phyloP scores from a whole-genome alignment of 2,797 vertebrate genomes.

The Anolis apletophallus region DNA sequence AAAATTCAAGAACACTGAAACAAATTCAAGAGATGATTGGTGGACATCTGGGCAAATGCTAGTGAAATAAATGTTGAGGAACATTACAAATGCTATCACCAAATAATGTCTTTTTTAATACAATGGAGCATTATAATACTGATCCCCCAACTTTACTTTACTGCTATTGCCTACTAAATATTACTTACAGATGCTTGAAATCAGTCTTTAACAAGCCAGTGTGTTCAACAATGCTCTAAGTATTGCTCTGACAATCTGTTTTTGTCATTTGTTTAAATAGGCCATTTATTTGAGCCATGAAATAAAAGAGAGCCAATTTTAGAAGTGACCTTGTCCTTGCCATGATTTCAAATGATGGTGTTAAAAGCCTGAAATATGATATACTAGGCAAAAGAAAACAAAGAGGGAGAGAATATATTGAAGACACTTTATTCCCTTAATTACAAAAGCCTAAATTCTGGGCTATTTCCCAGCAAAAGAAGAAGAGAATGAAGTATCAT shows the following conservation, averaged over 20 bases:
- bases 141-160: neutral
- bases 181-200: slow-evolving; percentile 16
- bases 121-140: slow-evolving; percentile 3
- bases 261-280: slow-evolving; percentile 32
- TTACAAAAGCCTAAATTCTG: neutral
- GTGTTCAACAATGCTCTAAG: neutral
- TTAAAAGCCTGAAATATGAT: slow-evolving; percentile 23
- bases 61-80: slow-evolving; percentile 2
- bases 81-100: neutral
- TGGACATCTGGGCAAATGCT: neutral
- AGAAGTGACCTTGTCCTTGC: slow-evolving; percentile 23
- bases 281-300: neutral
- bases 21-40: neutral
- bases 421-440: neutral
- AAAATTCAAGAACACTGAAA: neutral
- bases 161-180: neutral
- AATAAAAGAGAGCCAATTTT: slow-evolving; percentile 29
- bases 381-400: neutral
- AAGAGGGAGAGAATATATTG: neutral
- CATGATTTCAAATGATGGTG: slow-evolving; percentile 23
- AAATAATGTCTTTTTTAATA: neutral
- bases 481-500: neutral
- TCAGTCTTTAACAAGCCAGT: slow-evolving; percentile 27
- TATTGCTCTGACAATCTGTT: neutral
- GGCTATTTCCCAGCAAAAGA: neutral